phyloP scores from a whole-genome alignment of 2,888 invertebrate species.

The Agelastica alni region DNA sequence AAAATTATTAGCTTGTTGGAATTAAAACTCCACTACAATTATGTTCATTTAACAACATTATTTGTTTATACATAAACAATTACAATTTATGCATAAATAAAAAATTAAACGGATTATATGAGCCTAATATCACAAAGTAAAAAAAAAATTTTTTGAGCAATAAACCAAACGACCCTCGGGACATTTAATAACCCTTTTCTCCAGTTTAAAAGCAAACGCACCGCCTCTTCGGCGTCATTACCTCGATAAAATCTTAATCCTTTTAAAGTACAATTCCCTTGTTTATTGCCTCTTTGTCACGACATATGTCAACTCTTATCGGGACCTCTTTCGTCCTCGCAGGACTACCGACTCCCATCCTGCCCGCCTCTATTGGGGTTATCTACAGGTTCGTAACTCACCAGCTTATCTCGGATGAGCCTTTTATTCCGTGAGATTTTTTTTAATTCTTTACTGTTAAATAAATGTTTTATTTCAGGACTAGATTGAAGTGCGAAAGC shows the following conservation, averaged over 20 bases:
- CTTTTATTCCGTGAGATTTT: constrained; percentile 16
- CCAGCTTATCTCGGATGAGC: constrained; percentile 11
- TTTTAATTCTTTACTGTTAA: too few relatives aligned
- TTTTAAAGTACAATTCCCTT: constrained; percentile 31
- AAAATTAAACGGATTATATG: too few relatives aligned
- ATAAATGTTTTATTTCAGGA: too few relatives aligned
- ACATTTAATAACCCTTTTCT: constrained; percentile 8
- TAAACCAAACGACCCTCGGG: not conserved
- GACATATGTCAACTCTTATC: constrained; percentile 37
- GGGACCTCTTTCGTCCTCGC: constrained; percentile 10
- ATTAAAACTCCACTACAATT: too few relatives aligned
- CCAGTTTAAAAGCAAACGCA: not conserved
- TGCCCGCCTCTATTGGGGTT: constrained; percentile 12
- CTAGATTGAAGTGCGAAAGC: too few relatives aligned
- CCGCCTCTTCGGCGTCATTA: constrained; percentile 26
- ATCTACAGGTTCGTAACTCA: constrained; percentile 22
- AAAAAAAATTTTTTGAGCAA: constrained; percentile 13
- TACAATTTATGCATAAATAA: too few relatives aligned
- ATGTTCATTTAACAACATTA: too few relatives aligned
- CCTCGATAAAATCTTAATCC: constrained; percentile 32
- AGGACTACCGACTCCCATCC: not conserved
- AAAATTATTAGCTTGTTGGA: too few relatives aligned
- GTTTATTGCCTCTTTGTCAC: constrained; percentile 34
- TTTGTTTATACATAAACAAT: too few relatives aligned
- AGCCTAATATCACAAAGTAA: too few relatives aligned